Conservation (phyloP, 2,797 vertebrate species). For the Pyrocephalus nanus region DNA sequence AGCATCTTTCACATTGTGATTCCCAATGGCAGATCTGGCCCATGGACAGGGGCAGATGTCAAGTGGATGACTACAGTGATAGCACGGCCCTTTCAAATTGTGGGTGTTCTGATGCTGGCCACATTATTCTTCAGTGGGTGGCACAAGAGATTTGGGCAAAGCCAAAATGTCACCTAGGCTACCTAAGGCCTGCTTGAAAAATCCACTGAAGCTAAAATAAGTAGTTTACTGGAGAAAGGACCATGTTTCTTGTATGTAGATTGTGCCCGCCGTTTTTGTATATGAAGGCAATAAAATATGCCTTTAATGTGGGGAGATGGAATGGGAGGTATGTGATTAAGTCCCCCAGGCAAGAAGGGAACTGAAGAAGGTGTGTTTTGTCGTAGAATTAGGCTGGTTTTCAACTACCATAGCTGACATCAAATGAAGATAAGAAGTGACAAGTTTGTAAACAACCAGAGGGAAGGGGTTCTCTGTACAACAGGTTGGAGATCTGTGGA, state of each 20-base stretch:
- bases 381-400: background rate
- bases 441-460: background rate
- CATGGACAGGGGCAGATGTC: accelerated
- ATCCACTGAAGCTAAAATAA: background rate
- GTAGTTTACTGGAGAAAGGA: background rate
- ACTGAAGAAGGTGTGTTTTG: background rate
- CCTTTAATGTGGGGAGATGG: background rate
- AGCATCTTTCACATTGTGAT: background rate
- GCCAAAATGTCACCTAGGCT: background rate
- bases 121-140: background rate
- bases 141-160: background rate
- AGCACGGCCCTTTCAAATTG: background rate
- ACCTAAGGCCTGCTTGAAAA: background rate
- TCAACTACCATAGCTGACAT: background rate
- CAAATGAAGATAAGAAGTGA: background rate
- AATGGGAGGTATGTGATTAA: background rate
- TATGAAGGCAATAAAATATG: background rate
- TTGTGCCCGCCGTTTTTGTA: background rate
- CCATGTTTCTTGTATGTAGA: background rate
- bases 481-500: background rate
- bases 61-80: background rate
- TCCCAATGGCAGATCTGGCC: background rate
- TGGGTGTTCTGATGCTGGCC: background rate
- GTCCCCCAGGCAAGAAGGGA: background rate
- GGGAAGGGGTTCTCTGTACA: background rate